phyloP scores from a whole-genome alignment of 2,888 invertebrate genomes.

The Tipula vernalis region DNA sequence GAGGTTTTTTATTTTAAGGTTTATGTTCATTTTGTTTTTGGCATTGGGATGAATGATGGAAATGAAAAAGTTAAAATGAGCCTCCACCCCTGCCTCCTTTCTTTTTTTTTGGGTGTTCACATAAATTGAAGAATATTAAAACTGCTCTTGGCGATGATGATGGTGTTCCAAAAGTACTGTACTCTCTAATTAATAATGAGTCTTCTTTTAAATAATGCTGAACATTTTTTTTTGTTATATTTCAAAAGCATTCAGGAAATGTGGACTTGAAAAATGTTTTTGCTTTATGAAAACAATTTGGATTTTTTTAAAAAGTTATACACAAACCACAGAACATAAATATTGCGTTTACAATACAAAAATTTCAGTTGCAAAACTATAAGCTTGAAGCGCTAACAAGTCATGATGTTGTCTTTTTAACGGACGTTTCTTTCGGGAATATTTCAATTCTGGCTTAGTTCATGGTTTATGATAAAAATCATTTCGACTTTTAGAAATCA shows the following conservation, averaged over 20 bases:
- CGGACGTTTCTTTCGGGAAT: no score
- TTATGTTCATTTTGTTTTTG: not conserved
- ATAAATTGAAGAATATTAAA: not conserved
- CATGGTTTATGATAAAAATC: no score
- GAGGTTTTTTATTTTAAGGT: not conserved
- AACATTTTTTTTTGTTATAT: not conserved
- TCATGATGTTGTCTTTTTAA: no score
- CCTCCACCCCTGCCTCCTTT: not conserved
- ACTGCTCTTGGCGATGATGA: not conserved
- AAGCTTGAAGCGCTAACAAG: no score
- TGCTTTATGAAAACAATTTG: no score
- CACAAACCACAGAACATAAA: no score
- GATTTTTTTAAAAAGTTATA: no score
- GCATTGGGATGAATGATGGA: not conserved
- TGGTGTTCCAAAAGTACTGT: not conserved
- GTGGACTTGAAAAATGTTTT: no score
- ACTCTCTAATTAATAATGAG: not conserved
- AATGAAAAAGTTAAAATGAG: not conserved
- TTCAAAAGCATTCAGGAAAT: not conserved
- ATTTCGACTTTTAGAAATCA: no score
- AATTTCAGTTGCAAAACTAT: no score
- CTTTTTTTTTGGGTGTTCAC: not conserved
- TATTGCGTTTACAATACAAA: no score
- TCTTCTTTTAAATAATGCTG: not conserved
- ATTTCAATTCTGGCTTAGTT: no score